phyloP scores from a whole-genome alignment of 1,140 invertebrate species.

The Achroia grisella region DNA sequence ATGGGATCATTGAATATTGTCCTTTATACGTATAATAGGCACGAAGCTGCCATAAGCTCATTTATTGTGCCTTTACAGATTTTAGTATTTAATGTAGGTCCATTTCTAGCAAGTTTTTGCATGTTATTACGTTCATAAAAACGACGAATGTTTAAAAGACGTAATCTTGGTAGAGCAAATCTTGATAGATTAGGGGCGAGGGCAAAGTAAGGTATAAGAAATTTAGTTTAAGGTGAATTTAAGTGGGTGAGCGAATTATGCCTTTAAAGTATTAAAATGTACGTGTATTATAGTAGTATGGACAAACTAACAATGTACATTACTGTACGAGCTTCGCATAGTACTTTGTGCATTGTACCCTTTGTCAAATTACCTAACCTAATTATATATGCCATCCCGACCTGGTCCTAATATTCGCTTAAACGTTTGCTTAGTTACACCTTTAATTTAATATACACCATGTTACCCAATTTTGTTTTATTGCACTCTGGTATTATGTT shows the following conservation, averaged over 20 bases:
- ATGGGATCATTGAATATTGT: conserved; percentile 24
- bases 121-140: neutral
- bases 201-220: conserved; percentile 11
- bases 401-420: conserved; percentile 19
- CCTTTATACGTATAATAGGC: conserved; percentile 30
- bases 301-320: conserved; percentile 60
- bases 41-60: conserved; percentile 49
- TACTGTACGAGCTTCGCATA: conserved; percentile 68
- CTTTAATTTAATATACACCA: conserved; percentile 1
- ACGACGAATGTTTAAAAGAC: neutral
- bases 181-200: conserved; percentile 6
- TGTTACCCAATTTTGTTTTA: conserved; percentile 5
- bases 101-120: conserved; percentile 1
- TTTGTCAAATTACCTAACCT: conserved; percentile 44
- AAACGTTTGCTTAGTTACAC: conserved; percentile 9
- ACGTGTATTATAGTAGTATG: conserved; percentile 52
- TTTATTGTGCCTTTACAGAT: conserved; percentile 42
- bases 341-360: conserved; percentile 60
- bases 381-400: conserved; percentile 19
- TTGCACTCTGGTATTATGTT: conserved; percentile 21
- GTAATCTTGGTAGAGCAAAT: neutral
- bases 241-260: conserved; percentile 45
- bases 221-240: conserved; percentile 47
- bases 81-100: conserved; percentile 3
- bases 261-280: conserved; percentile 69